These are phyloP conservation scores for Myodes glareolus DNA, from an alignment of 2,113 vertebrate species.

Conservation along the genomic window DNA sequence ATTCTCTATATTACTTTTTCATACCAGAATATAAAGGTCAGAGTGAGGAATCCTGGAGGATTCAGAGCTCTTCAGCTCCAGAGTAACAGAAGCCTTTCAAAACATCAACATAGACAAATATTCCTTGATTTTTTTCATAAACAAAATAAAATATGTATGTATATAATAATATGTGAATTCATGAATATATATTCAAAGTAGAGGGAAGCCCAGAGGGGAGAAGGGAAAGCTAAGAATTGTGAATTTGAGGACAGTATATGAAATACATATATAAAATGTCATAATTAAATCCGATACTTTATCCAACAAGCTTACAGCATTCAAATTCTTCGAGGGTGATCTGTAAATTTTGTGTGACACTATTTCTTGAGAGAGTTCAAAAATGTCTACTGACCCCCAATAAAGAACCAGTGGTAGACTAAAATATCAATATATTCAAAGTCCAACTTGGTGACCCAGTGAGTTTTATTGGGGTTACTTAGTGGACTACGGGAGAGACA, in stretches of 20 bases:
- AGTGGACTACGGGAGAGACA: too few relatives aligned
- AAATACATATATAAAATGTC: too few relatives aligned
- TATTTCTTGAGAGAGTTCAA: too few relatives aligned
- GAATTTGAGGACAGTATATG: background rate
- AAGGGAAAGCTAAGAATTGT: background rate
- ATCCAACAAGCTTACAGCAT: background rate
- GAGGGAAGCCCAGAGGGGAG: background rate
- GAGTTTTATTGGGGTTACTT: background rate
- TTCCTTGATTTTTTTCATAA: background rate
- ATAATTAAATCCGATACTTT: background rate
- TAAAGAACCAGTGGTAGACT: background rate
- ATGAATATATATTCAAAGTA: background rate
- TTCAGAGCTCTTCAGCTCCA: background rate
- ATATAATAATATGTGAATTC: background rate
- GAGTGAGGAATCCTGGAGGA: background rate
- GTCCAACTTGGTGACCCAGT: too few relatives aligned
- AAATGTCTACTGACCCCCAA: background rate
- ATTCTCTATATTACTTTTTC: background rate
- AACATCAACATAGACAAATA: background rate
- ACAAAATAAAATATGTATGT: background rate
- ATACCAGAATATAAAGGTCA: background rate
- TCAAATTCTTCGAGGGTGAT: background rate
- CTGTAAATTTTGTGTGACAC: background rate
- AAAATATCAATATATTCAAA: background rate
- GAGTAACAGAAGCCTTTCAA: background rate